phyloP scores from a whole-genome alignment of 2,797 vertebrate genomes.

The Myotis pilosus region DNA sequence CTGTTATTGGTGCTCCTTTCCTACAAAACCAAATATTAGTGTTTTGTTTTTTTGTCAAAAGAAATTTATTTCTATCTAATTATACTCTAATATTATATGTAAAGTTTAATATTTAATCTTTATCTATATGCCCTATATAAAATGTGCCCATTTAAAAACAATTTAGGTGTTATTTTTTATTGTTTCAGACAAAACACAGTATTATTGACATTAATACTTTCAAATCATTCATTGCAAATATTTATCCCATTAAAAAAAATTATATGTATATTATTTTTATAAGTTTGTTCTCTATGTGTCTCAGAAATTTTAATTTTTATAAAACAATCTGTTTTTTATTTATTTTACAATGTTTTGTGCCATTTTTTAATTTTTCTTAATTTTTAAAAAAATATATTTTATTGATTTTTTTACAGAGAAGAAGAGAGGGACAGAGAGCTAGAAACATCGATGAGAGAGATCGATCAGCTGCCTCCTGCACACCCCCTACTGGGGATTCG shows the following conservation, averaged over 20 bases:
- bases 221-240: neutral
- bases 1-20: neutral
- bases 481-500: too few relatives aligned
- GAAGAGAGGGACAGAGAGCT: too few relatives aligned
- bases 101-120: neutral
- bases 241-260: neutral
- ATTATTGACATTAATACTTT: neutral
- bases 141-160: neutral
- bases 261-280: neutral
- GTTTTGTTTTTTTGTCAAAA: neutral
- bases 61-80: neutral
- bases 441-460: too few relatives aligned
- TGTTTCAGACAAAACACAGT: neutral
- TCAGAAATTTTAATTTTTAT: constrained; percentile 26
- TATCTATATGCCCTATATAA: neutral
- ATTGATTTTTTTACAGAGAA: too few relatives aligned
- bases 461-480: too few relatives aligned
- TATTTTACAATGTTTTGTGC: neutral
- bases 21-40: neutral
- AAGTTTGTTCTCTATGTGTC: neutral
- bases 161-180: neutral
- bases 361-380: neutral
- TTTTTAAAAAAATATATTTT: too few relatives aligned
- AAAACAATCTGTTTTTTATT: neutral
- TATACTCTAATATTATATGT: neutral